Base-by-base conservation (phyloP, 2,113 vertebrate species). In the Lampris megalopsis region DNA sequence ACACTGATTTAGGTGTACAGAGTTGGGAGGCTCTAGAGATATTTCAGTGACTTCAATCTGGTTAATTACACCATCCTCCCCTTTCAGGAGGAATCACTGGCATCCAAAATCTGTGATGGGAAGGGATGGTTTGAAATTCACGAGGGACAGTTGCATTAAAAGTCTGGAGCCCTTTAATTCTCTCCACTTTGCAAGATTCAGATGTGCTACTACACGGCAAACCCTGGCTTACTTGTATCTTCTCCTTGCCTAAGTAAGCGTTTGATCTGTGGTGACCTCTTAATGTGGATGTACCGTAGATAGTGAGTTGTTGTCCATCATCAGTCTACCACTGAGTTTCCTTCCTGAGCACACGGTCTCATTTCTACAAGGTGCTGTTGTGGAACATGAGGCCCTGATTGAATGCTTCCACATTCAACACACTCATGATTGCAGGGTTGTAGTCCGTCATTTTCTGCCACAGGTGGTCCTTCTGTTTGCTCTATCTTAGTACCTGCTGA, bases 401-500 rank as follows among this genome's bases (percentile, higher is more conserved):
- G 67, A 71, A 0, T 52, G 6, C 47, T 76, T 56, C 63, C 62
- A 73, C 37, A 70, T 53, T 52, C 71, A n/a, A 61, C 73, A 24
- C 6, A 59, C 41, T 84, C 35, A 49, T 50, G 5, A 63, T 43
- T 35, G 1, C 24, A 61, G 65, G 64, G 57, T 7, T 57, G 54
- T 42, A 56, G 64, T 24, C 35, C 70, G n/a, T 79, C 73, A 50
- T 68, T 63, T 66, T 13, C 66, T 0, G 79, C 79, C 37, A 11
- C 54, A 10, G 52, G 57, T 5, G 47, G 13, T 43, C 56, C 64
- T 62, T 74, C 70, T 42, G 74, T 75, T 37, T 63, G 10, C 52
- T 77, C 47, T 68, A 36, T n/a, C 63, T 80, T 6, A 58, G 38
- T 37, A 8, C 38, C 68, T 59, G 70, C 6, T 24, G 35, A 37